Conservation (phyloP, 2,797 vertebrate genomes). For the Mus spretus region DNA sequence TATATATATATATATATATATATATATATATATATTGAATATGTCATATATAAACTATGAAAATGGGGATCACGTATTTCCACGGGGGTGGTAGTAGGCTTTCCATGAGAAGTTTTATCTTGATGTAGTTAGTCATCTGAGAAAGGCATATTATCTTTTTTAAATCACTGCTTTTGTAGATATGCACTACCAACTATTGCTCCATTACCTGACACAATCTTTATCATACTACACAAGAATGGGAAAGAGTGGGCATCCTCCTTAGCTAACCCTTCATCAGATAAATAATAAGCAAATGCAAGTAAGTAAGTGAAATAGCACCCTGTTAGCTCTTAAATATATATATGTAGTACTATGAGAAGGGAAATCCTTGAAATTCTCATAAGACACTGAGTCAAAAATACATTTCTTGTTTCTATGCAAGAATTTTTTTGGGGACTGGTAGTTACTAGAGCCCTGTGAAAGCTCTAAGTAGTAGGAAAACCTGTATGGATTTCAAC, state of each 20-base stretch:
- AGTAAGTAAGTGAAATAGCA: not conserved
- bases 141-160: not conserved
- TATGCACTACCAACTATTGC: not conserved
- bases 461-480: no score
- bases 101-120: not conserved
- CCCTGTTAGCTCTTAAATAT: not conserved
- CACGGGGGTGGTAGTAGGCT: not conserved
- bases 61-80: not conserved
- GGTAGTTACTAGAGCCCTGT: rapidly evolving
- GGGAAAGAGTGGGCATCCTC: not conserved
- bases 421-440: not conserved
- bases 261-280: no score
- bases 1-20: no score
- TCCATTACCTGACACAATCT: not conserved
- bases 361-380: not conserved
- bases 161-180: not conserved
- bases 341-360: not conserved
- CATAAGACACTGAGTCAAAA: not conserved
- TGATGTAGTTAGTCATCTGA: not conserved
- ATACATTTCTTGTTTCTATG: not conserved
- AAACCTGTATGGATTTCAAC: not conserved
- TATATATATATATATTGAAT: not conserved
- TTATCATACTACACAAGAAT: not conserved
- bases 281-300: not conserved
- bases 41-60: not conserved